phyloP scores from a whole-genome alignment of 2,113 vertebrate species.

The Ascaphus truei region DNA sequence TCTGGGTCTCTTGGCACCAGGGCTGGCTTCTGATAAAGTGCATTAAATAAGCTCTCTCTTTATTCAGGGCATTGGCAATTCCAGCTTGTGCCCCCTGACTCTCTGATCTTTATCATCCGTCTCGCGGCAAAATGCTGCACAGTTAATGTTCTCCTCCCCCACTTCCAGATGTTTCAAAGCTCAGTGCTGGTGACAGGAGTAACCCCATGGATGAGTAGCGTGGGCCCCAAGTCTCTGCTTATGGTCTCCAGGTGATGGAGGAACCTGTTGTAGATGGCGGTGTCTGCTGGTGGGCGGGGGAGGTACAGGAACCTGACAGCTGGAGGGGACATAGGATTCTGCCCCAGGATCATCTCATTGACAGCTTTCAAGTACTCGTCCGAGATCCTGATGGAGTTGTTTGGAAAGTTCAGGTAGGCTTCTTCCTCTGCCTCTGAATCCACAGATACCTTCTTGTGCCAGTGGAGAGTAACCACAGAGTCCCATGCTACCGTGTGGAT shows the following conservation, averaged over 20 bases:
- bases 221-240: slow-evolving; percentile 79
- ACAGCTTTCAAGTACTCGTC: slow-evolving; percentile 77
- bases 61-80: neutral
- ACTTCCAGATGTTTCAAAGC: slow-evolving; percentile 55
- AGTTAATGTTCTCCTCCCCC: too few relatives aligned
- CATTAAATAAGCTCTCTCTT: neutral
- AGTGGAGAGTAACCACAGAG: slow-evolving; percentile 75
- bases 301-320: slow-evolving; percentile 83
- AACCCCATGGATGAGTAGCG: slow-evolving; percentile 83
- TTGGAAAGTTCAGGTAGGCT: slow-evolving; percentile 66
- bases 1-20: neutral
- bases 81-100: neutral
- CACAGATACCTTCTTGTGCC: slow-evolving; percentile 62
- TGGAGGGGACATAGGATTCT: slow-evolving; percentile 51
- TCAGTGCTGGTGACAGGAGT: slow-evolving; percentile 85
- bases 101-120: neutral
- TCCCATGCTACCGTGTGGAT: slow-evolving; percentile 80
- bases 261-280: slow-evolving; percentile 70
- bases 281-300: slow-evolving; percentile 80
- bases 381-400: slow-evolving; percentile 69
- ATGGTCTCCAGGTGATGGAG: slow-evolving; percentile 80
- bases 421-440: slow-evolving; percentile 34
- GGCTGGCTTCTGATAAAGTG: neutral
- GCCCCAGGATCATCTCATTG: slow-evolving; percentile 73
- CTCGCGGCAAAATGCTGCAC: neutral